phyloP scores from a whole-genome alignment of 2,797 vertebrate species.

The Cynopterus sphinx region DNA sequence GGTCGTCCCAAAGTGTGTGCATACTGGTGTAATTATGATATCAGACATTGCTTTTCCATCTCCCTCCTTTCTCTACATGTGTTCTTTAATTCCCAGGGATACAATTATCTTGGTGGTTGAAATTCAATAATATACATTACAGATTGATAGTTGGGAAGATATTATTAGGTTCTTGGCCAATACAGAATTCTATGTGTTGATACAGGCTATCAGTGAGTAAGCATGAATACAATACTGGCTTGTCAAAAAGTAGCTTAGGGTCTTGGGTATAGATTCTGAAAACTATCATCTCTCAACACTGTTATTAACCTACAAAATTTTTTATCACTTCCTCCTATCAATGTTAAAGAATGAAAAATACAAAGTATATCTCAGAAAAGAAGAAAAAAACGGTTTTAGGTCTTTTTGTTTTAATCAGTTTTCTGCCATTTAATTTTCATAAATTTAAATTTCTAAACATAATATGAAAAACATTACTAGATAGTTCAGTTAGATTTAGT shows the following conservation, averaged over 20 bases:
- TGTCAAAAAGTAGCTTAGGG: conserved; percentile 35
- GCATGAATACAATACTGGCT: neutral
- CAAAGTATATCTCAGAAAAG: neutral
- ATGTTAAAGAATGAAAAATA: conserved; percentile 32
- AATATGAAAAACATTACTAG: neutral
- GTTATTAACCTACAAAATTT: neutral
- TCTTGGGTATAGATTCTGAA: conserved; percentile 17
- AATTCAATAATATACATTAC: conserved; percentile 69
- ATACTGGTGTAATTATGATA: conserved; percentile 53
- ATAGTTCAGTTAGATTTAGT: neutral
- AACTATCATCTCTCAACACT: neutral
- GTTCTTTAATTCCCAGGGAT: conserved; percentile 67
- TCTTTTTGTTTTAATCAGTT: neutral
- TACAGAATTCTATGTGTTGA: conserved; percentile 41
- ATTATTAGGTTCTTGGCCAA: conserved; percentile 55
- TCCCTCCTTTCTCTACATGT: neutral
- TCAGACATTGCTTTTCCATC: conserved; percentile 7
- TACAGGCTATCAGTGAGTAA: conserved; percentile 25
- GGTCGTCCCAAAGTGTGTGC: conserved; percentile 50
- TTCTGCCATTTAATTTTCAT: neutral
- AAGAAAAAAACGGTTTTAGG: neutral
- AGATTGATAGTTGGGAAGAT: conserved; percentile 52
- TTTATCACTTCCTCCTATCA: neutral
- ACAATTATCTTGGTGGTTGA: conserved; percentile 65
- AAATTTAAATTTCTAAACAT: neutral